phyloP scores from a whole-genome alignment of 2,888 invertebrate species.

The Glaucopsyche alexis region DNA sequence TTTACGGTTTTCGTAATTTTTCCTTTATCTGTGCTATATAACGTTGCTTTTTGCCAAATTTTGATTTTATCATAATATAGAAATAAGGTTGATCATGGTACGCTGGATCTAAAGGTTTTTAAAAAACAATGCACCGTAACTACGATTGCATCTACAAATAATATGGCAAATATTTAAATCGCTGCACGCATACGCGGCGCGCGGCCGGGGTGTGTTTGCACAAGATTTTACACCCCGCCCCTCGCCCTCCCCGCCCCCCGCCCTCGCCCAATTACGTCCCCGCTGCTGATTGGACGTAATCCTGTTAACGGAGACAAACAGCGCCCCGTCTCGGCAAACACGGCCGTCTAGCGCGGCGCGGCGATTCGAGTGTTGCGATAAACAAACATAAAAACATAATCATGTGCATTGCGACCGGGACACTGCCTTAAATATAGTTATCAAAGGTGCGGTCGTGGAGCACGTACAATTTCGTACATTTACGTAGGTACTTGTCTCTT shows the following conservation, averaged over 20 bases:
- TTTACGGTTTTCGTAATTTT: too few species aligned
- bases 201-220: slow-evolving; percentile 56
- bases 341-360: background rate
- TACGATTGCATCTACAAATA: background rate
- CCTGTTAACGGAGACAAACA: slow-evolving; percentile 75
- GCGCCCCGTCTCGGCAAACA: slow-evolving; percentile 34
- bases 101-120: too few species aligned
- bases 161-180: background rate
- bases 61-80: too few species aligned
- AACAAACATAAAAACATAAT: slow-evolving; percentile 1
- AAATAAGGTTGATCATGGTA: too few species aligned
- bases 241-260: slow-evolving; percentile 51
- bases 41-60: too few species aligned
- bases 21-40: too few species aligned
- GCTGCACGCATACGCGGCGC: background rate
- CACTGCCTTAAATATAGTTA: background rate
- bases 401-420: background rate
- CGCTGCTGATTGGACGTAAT: slow-evolving; percentile 78
- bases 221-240: slow-evolving; percentile 63
- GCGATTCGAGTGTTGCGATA: background rate
- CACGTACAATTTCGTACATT: too few species aligned
- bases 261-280: slow-evolving; percentile 76
- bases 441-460: background rate
- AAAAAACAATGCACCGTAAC: too few species aligned
- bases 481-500: too few species aligned